Conservation (phyloP, 2,888 invertebrate species). For the Oscheius sp. region DNA sequence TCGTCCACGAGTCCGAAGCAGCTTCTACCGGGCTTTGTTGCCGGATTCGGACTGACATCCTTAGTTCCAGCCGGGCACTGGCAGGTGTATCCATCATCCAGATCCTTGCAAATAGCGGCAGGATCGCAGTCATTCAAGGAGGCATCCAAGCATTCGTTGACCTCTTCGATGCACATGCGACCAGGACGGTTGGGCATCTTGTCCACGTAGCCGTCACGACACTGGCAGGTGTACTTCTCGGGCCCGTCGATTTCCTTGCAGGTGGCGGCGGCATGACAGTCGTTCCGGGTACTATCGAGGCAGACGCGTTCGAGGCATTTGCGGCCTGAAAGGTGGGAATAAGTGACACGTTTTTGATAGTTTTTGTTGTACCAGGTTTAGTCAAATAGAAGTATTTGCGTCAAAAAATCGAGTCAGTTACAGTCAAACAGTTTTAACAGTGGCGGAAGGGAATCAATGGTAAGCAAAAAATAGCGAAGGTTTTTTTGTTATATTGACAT, state of each 20-base stretch:
- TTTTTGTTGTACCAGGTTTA: too few relatives aligned
- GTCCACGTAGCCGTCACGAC: slow-evolving; percentile 85
- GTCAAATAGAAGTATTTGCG: too few relatives aligned
- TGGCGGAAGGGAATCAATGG: not conserved
- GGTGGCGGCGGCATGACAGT: slow-evolving; percentile 68
- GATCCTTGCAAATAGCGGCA: slow-evolving; percentile 58
- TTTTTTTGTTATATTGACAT: too few relatives aligned
- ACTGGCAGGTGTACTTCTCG: slow-evolving; percentile 80
- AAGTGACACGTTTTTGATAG: not conserved
- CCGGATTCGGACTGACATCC: slow-evolving; percentile 64
- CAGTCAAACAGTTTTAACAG: not conserved
- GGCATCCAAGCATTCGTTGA: slow-evolving; percentile 66
- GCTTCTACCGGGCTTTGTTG: slow-evolving; percentile 58
- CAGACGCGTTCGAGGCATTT: slow-evolving; percentile 62
- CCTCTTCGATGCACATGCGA: slow-evolving; percentile 58
- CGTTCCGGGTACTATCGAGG: slow-evolving; percentile 62
- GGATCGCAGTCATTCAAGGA: slow-evolving; percentile 66
- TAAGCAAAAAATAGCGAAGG: not conserved
- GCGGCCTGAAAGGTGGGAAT: slow-evolving; percentile 35
- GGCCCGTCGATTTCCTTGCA: slow-evolving; percentile 61
- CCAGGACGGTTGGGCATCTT: slow-evolving; percentile 54
- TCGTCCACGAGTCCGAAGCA: slow-evolving; percentile 62
- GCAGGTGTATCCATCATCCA: slow-evolving; percentile 66
- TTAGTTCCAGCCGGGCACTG: slow-evolving; percentile 60
- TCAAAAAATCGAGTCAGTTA: too few relatives aligned